Conservation (phyloP, 37 sponge, comb jelly and placozoan species). For the Oscarella lobularis region DNA sequence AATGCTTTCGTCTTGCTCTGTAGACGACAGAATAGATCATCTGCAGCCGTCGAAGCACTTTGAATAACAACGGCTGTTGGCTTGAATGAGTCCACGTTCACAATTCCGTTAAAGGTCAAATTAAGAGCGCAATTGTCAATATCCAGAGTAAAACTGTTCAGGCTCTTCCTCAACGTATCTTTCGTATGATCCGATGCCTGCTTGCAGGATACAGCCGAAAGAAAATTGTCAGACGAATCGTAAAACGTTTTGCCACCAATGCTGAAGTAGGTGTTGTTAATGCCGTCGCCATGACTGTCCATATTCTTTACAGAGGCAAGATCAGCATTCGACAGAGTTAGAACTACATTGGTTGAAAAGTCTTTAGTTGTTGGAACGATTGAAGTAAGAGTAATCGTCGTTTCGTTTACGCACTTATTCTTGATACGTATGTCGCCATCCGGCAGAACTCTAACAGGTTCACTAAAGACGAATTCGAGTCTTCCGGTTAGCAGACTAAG, state of each 20-base stretch:
- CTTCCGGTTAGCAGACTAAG: slow-evolving; percentile 1
- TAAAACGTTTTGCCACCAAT: background rate
- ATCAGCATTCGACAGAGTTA: slow-evolving; percentile 27
- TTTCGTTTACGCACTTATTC: background rate
- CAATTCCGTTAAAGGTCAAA: slow-evolving; percentile 72
- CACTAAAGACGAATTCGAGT: slow-evolving; percentile 11
- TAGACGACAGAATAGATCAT: background rate
- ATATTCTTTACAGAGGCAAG: background rate
- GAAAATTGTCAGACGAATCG: background rate
- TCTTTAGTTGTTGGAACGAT: background rate
- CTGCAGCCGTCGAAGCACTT: slow-evolving; percentile 17
- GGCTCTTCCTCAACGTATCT: slow-evolving; percentile 26
- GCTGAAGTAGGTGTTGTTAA: background rate
- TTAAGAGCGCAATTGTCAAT: slow-evolving; percentile 46
- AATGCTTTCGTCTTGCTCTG: background rate
- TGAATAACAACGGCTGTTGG: slow-evolving; percentile 48
- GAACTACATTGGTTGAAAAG: background rate
- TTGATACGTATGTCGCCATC: background rate
- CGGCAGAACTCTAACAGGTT: background rate
- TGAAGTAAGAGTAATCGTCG: background rate
- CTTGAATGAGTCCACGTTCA: slow-evolving; percentile 40
- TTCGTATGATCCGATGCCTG: background rate
- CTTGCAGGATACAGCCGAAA: background rate
- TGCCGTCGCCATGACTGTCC: background rate
- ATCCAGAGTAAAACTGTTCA: slow-evolving; percentile 51